A percentile compares a stretch with the other conserved stretches of the same genome.
phyloP scores from a whole-genome alignment of 2,113 vertebrate genomes.

The Menidia beryllina region DNA sequence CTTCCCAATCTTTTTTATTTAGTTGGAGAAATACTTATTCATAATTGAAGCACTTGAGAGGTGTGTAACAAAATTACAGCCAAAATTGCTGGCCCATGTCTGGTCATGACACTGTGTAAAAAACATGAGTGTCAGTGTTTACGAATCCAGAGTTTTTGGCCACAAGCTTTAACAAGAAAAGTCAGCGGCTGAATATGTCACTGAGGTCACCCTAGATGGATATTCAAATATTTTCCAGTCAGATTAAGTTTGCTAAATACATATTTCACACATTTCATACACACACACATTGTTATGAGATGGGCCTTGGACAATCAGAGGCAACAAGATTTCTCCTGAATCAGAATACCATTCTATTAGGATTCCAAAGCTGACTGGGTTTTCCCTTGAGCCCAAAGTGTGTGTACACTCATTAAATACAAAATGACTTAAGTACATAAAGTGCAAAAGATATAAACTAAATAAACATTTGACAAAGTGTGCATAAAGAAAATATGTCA shows the following conservation, averaged over 20 bases:
- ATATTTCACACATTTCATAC: too few species aligned
- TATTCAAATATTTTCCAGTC: constrained; percentile 61
- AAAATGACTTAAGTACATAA: too few species aligned
- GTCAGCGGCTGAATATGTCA: constrained; percentile 35
- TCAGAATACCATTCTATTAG: constrained; percentile 36
- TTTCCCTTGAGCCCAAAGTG: background rate
- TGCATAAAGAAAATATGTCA: too few species aligned
- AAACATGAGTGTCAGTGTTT: constrained; percentile 12
- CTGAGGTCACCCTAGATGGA: constrained; percentile 39
- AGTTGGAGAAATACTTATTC: background rate
- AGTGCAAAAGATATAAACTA: too few species aligned
- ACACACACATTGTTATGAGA: constrained; percentile 48
- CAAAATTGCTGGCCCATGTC: constrained; percentile 18
- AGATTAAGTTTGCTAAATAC: constrained; percentile 76
- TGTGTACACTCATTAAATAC: too few species aligned
- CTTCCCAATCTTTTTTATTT: background rate
- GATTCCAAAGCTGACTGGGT: constrained; percentile 10
- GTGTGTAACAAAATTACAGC: constrained; percentile 1
- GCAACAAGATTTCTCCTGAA: constrained; percentile 28
- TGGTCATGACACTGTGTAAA: constrained; percentile 3
- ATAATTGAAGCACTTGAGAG: background rate
- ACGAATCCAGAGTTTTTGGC: constrained; percentile 31
- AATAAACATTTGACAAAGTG: too few species aligned
- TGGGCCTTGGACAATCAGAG: background rate
- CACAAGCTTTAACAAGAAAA: constrained; percentile 26